Percentiles rank a stretch among this genome's conserved stretches.
Conservation (phyloP, 2,113 vertebrate genomes). For the Mesocricetus auratus region DNA sequence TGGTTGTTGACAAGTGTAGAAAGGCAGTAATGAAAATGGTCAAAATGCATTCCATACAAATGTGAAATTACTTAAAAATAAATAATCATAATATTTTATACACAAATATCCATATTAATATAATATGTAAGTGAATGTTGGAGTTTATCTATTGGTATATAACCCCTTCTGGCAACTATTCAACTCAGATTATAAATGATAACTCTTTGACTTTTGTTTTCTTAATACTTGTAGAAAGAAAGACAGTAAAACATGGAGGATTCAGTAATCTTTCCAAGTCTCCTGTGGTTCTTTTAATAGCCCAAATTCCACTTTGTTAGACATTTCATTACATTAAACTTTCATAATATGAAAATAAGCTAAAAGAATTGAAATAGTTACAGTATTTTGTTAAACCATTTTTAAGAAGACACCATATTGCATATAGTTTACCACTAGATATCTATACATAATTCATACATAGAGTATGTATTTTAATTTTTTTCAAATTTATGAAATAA, state of each 20-base stretch:
- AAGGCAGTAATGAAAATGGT: background rate
- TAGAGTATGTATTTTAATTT: background rate
- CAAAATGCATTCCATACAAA: background rate
- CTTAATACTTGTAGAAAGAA: conserved; percentile 8
- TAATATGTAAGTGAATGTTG: background rate
- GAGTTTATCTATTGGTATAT: background rate
- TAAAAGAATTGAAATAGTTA: conserved; percentile 28
- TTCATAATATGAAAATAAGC: conserved; percentile 40
- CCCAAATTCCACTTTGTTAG: background rate
- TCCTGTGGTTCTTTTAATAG: conserved; percentile 29
- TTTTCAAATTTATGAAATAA: conserved; percentile 35
- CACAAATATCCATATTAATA: background rate
- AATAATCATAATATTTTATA: background rate
- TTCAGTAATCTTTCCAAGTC: background rate
- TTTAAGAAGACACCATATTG: conserved; percentile 27
- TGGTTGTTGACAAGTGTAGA: no score
- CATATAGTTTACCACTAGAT: conserved; percentile 3
- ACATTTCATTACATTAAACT: conserved; percentile 3
- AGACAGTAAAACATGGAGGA: background rate
- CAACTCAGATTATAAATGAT: background rate
- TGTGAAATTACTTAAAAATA: background rate
- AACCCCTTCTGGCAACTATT: background rate
- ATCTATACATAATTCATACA: background rate
- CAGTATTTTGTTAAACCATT: conserved; percentile 46
- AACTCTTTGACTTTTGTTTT: background rate